phyloP scores from a whole-genome alignment of 2,888 invertebrate genomes.

The Odontothrips loti region DNA sequence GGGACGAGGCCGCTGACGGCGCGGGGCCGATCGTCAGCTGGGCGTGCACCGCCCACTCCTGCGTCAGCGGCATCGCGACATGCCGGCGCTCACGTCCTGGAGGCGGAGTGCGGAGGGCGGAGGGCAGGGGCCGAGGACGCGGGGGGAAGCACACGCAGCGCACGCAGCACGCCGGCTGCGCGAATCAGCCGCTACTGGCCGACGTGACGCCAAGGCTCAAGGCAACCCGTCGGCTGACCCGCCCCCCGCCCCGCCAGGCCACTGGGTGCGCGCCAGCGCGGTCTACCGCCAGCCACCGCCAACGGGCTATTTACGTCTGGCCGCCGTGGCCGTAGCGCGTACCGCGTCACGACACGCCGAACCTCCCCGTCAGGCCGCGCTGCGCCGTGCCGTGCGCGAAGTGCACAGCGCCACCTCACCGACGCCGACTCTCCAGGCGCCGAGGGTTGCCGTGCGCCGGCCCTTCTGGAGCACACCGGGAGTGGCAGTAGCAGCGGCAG shows the following conservation, averaged over 20 bases:
- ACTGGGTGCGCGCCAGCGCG: neutral
- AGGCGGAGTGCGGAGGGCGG: neutral
- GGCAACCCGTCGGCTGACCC: neutral
- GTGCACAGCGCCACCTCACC: neutral
- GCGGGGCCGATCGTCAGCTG: conserved; percentile 59
- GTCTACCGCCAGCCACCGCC: neutral
- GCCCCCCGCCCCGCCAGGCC: neutral
- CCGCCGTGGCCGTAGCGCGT: neutral
- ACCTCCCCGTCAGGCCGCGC: neutral
- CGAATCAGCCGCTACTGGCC: conserved; percentile 17
- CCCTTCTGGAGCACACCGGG: too few species aligned
- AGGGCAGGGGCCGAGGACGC: neutral
- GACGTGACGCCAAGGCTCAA: too few species aligned
- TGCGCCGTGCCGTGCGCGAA: neutral
- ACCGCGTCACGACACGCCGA: neutral
- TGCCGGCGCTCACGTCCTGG: conserved; percentile 5
- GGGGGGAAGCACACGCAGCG: too few species aligned
- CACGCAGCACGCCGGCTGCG: neutral
- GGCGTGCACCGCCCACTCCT: conserved; percentile 66
- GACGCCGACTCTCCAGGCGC: too few species aligned
- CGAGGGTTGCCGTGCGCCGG: too few species aligned
- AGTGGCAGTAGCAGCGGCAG: too few species aligned
- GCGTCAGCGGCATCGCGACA: conserved; percentile 43
- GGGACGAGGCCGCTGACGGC: conserved; percentile 47
- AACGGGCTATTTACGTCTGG: conserved; percentile 11